Conservation (phyloP, 2,113 vertebrate genomes). For the Phyllostomus discolor region DNA sequence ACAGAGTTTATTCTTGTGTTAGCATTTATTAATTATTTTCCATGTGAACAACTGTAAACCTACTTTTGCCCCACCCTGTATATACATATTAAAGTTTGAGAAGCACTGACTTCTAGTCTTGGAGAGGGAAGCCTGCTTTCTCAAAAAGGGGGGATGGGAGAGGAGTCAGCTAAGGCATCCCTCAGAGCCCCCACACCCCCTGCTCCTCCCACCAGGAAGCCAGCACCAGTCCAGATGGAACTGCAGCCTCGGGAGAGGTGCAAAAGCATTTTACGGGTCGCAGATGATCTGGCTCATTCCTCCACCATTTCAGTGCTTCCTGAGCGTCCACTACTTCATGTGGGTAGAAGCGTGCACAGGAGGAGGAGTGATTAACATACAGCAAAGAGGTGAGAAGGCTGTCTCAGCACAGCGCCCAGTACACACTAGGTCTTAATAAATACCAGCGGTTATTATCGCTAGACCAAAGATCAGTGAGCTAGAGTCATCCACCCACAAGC, state of each 20-base stretch:
- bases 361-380: background rate
- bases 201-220: background rate
- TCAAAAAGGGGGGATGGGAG: background rate
- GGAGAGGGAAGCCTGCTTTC: background rate
- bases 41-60: background rate
- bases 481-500: background rate
- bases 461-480: background rate
- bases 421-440: background rate
- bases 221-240: background rate
- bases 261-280: background rate
- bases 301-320: background rate
- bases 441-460: background rate
- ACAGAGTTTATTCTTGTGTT: background rate
- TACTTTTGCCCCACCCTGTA: background rate
- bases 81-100: background rate
- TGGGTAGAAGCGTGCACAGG: fast-evolving
- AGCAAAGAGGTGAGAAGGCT: background rate
- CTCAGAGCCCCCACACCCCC: background rate
- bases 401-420: background rate
- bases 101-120: background rate
- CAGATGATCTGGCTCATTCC: background rate
- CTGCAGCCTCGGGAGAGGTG: background rate
- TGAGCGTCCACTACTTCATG: background rate
- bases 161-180: background rate
- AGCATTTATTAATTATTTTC: background rate